Conservation (phyloP, 2,888 invertebrate species). For the Argynnis bischoffii region DNA sequence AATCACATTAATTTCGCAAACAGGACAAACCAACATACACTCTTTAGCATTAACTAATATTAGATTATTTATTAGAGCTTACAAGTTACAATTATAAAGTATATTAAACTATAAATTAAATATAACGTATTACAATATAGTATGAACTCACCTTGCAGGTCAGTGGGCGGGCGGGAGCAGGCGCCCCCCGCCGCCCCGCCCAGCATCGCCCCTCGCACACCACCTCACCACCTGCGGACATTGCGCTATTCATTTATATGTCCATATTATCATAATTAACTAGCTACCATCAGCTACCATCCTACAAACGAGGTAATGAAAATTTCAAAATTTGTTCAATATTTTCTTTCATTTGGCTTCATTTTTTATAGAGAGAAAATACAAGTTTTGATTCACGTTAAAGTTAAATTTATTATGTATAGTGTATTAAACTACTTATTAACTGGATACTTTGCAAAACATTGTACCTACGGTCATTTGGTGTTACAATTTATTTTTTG, state of each 20-base stretch:
- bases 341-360: too few relatives aligned
- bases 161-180: conserved; percentile 82
- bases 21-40: neutral
- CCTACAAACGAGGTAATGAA: neutral
- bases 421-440: too few relatives aligned
- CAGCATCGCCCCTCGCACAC: conserved; percentile 75
- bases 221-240: conserved; percentile 74
- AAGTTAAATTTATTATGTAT: too few relatives aligned
- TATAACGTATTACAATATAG: neutral
- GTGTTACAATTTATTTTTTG: too few relatives aligned
- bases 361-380: too few relatives aligned
- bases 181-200: conserved; percentile 82
- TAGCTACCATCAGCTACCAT: neutral
- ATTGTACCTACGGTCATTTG: too few relatives aligned
- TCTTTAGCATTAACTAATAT: neutral
- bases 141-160: conserved; percentile 73
- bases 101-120: too few relatives aligned
- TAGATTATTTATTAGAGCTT: too few relatives aligned
- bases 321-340: neutral
- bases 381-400: too few relatives aligned
- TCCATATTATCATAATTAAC: conserved; percentile 20
- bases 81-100: too few relatives aligned
- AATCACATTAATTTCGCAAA: too few relatives aligned
- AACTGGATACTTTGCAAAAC: too few relatives aligned
- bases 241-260: conserved; percentile 34